Evolutionary conservation across 2,113 vertebrate genomes (phyloP), one percentile per base, ranked within the genome.

Genomic region (Petroica traversi): DNA sequence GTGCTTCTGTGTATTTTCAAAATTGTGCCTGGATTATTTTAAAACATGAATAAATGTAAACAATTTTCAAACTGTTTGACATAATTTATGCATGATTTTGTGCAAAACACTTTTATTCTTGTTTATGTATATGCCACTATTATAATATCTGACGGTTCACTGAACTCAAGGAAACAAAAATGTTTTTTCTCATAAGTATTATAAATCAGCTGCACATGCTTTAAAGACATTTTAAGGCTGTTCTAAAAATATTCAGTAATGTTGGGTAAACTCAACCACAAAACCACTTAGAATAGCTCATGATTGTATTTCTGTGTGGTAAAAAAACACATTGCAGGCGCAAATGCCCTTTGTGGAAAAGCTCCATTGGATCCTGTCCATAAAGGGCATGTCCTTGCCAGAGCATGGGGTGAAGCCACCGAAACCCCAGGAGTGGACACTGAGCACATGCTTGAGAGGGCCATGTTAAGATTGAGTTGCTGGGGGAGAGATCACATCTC

Each of bases 1-100:
- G 91, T 93, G 73, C 88, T 96, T 94, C 59, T 93, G 33, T 96
- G 85, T 97, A 94, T 62, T 96, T 96, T 85, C 73, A 97, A 96
- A 97, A 92, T 93, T 95, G 94, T 97, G 91, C 88, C 94, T 94
- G 94, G 52, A 81, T 89, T 97, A 97, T 96, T 97, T 97, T 94
- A 94, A 97, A 93, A 89, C 80, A 68, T 94, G 55, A 97, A 97
- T 97, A 97, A 97, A 96, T 82, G 25, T 91, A 34, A 97, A 93
- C 14, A 36, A 43, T 97, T 97, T 98, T 93, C 40, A 80, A 95
- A 66, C 83, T 92, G 49, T 88, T 55, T 92, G 76, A 52, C 20
- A 63, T 77, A 83, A 92, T 88, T 88, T 90, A 29, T 78, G 62
- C 14, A 52, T 41, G 15, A 45, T 88, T 90, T 85, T 75, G 67